Conservation (phyloP, 2,113 vertebrate species). For the Mesocricetus auratus region DNA sequence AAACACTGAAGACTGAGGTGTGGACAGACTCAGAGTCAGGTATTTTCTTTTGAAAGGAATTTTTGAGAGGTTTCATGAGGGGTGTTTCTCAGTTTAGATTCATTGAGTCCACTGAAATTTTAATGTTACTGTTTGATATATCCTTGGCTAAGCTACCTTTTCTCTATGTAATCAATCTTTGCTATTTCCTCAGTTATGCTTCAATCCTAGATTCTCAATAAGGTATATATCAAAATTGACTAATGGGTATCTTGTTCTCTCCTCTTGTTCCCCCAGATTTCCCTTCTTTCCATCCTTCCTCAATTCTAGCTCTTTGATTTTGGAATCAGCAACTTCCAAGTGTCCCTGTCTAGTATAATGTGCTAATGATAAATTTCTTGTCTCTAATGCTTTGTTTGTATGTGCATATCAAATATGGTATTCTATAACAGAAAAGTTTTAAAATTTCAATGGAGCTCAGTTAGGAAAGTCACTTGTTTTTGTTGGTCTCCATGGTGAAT, state of each 20-base stretch:
- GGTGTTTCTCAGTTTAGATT: not conserved
- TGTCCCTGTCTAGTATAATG: not conserved
- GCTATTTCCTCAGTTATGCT: not conserved
- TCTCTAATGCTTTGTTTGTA: not conserved
- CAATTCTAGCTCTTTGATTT: not conserved
- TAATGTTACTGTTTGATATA: not conserved
- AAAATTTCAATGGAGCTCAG: not conserved
- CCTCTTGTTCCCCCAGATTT: rapidly evolving
- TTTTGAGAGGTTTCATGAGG: not conserved
- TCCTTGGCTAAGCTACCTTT: not conserved
- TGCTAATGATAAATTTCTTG: rapidly evolving
- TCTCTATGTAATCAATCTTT: not conserved
- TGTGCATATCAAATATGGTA: not conserved
- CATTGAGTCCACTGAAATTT: not conserved
- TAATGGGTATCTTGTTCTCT: not conserved
- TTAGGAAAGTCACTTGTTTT: not conserved
- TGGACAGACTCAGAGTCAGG: too few species aligned
- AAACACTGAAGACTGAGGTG: too few species aligned
- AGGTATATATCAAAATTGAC: not conserved
- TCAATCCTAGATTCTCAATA: too few species aligned
- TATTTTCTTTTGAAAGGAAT: not conserved
- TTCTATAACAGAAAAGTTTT: not conserved
- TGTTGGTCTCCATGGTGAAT: not conserved
- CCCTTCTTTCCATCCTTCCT: too few species aligned
- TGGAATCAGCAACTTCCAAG: not conserved